phyloP scores from a whole-genome alignment of 2,113 vertebrate species.

The Misgurnus anguillicaudatus region DNA sequence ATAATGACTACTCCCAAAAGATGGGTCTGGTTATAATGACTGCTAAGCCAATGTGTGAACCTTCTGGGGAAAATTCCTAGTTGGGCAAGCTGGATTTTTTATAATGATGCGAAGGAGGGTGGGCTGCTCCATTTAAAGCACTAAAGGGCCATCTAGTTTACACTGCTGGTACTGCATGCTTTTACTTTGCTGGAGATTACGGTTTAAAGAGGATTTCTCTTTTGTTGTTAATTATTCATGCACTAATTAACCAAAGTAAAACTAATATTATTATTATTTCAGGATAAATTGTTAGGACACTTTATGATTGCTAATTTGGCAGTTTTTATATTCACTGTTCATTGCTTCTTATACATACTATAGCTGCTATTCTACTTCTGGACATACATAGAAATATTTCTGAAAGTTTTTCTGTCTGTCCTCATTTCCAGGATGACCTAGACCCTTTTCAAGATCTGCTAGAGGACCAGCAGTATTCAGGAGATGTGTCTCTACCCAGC shows the following conservation, averaged over 20 bases:
- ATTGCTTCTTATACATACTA: background rate
- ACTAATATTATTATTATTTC: slow-evolving; percentile 8
- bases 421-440: slow-evolving; percentile 82
- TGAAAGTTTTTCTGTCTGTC: background rate
- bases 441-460: slow-evolving; percentile 94
- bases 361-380: slow-evolving; percentile 1
- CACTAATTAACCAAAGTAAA: background rate
- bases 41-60: background rate
- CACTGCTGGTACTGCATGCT: background rate
- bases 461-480: slow-evolving; percentile 89
- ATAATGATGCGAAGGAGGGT: background rate
- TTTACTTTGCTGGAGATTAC: background rate
- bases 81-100: slow-evolving; percentile 1
- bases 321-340: background rate
- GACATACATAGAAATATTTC: slow-evolving; percentile 7
- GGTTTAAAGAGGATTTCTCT: background rate
- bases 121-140: background rate
- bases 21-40: background rate
- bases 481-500: slow-evolving; percentile 89
- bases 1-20: background rate
- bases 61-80: background rate
- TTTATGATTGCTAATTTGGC: background rate
- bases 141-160: slow-evolving; percentile 46
- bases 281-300: background rate
- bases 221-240: slow-evolving; percentile 7